Evolutionary conservation across 2,113 vertebrate genomes (phyloP).

Genomic region (Burhinus bistriatus): DNA sequence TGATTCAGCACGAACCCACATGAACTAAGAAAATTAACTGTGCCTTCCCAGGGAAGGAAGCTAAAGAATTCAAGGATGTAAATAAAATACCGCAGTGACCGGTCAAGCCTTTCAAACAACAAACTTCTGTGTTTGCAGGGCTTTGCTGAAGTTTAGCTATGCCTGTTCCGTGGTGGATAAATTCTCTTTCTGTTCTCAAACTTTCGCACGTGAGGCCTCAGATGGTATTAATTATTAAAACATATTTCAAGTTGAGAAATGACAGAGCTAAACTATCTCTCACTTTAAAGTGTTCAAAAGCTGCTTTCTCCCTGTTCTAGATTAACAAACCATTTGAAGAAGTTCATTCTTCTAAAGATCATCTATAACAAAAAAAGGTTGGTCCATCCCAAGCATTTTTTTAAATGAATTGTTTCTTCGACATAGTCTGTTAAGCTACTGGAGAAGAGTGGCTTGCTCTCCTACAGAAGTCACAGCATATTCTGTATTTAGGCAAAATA

Average conservation of each 20-base stretch:
- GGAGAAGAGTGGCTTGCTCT: background rate
- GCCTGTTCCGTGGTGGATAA: background rate
- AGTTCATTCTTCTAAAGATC: background rate
- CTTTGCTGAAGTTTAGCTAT: background rate
- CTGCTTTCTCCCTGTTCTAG: background rate
- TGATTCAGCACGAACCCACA: conserved; percentile 35
- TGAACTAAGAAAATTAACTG: conserved; percentile 8
- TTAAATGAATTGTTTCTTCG: background rate
- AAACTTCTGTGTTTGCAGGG: background rate
- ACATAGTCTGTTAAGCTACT: background rate
- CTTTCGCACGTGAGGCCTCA: background rate
- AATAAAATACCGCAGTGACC: background rate
- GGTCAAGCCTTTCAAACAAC: background rate
- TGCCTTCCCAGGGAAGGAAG: conserved; percentile 11
- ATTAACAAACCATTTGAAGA: background rate
- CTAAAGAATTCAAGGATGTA: conserved; percentile 17
- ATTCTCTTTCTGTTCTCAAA: background rate
- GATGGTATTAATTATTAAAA: background rate
- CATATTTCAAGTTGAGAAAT: background rate
- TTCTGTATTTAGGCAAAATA: background rate
- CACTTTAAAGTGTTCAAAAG: conserved; percentile 10
- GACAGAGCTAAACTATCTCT: background rate
- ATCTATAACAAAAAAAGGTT: background rate
- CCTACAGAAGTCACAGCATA: background rate
- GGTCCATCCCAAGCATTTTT: background rate